These are phyloP conservation scores for Cydia pomonella DNA, from an alignment of 1,140 invertebrate genomes.

Conservation along the genomic window DNA sequence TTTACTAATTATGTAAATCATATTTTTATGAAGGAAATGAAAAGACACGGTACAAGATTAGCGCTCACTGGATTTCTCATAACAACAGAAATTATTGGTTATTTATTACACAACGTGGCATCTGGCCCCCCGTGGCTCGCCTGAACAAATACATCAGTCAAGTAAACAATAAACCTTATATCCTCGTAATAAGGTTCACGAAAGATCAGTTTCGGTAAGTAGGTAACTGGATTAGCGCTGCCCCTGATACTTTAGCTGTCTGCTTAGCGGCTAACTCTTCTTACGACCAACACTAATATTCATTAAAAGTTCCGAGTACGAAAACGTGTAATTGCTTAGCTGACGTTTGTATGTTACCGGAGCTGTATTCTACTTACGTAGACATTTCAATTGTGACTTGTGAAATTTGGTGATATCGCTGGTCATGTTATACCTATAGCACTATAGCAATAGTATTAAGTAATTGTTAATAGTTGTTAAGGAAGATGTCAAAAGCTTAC, in stretches of 20 bases:
- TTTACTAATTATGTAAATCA: too few relatives aligned
- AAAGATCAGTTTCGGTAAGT: not conserved
- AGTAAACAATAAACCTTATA: not conserved
- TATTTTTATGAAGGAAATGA: too few relatives aligned
- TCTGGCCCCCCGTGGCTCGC: not conserved
- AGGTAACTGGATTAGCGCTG: conserved; percentile 24
- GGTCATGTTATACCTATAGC: not conserved
- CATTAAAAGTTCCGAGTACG: conserved; percentile 16
- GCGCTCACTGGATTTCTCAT: not conserved
- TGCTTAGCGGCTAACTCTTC: not conserved
- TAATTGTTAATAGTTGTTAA: too few relatives aligned
- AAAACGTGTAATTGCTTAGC: not conserved
- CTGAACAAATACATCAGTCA: not conserved
- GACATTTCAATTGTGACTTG: not conserved
- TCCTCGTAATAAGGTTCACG: not conserved
- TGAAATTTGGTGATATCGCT: not conserved
- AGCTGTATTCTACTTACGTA: not conserved
- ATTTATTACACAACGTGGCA: not conserved
- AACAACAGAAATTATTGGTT: conserved; percentile 4
- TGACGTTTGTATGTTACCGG: not conserved
- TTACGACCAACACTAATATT: conserved; percentile 18
- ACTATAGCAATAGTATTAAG: too few relatives aligned
- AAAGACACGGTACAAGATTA: too few relatives aligned
- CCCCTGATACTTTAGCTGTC: conserved; percentile 8
- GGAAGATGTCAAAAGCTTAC: too few relatives aligned